Evolutionary conservation across 2,888 invertebrate genomes (phyloP), one percentile per base, ranked within the genome.

Genomic region (Heliconius erato): DNA sequence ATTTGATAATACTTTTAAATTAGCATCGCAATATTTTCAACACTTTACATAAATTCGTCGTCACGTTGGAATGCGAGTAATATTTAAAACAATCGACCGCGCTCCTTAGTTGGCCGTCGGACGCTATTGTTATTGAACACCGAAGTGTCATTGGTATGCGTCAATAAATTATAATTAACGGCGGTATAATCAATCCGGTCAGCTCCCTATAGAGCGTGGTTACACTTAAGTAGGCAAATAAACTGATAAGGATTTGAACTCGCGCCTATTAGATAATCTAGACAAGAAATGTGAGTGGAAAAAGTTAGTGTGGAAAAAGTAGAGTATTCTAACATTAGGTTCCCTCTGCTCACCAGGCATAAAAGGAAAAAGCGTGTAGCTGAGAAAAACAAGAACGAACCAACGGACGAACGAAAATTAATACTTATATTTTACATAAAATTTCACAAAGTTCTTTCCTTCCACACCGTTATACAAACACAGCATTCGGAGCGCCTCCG

Each of bases 101-200:
- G 19, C 3, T 23, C 78, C 78, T 26, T 78, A 78, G 35, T 65
- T 44, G 67, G 78, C 14, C 28, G 19, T 65, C 44, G 49, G 19
- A 11, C 23, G 67, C 78, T 28, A 78, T 78, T 78, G 78, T 78
- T 67, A 44, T 65, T 40, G 16, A 44, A 68, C 23, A 28, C 44
- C 26, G 19, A 67, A 44, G 44, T 78, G 49, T 78, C 67, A 49
- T 78, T 67, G 65, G 78, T 68, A 67, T 78, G 67, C 78, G 19
- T 28, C 6, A 49, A 78, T 65, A 77, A 65, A 65, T 23, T 65
- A 78, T 78, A 49, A 78, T 78, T 78, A 78, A 67, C 67, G 67
- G 78, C 63, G 44, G 26, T 26, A 19, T 44, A 49, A 78, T 26
- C 28, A 78, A 67, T 26, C 16, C 67, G 67, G 78, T 44, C 67